Percentiles rank a stretch among this genome's conserved stretches.
phyloP scores from a whole-genome alignment of 1,140 invertebrate species.

The Papilio xuthus region DNA sequence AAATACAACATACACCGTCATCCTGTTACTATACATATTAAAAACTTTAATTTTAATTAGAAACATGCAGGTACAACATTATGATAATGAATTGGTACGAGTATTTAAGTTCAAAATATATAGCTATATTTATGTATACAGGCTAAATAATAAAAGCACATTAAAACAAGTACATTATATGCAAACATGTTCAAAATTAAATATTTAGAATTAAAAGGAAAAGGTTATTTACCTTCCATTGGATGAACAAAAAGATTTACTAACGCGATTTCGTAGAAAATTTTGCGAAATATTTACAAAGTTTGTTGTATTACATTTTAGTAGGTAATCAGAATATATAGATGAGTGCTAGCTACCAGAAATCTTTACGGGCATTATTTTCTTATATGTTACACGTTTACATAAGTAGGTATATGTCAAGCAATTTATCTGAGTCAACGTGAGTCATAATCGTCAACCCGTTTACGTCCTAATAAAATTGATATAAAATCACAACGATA shows the following conservation, averaged over 20 bases:
- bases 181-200: neutral
- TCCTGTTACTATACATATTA: neutral
- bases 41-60: neutral
- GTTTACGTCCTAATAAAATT: constrained; percentile 5
- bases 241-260: too few relatives aligned
- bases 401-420: neutral
- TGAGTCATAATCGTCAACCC: neutral
- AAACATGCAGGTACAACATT: neutral
- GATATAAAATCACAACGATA: constrained; percentile 7
- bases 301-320: neutral
- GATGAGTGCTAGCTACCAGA: neutral
- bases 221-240: neutral
- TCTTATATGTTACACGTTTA: neutral
- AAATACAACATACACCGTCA: neutral
- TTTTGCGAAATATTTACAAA: neutral
- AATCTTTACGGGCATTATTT: neutral
- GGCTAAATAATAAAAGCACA: neutral
- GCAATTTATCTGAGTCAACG: neutral
- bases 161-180: neutral
- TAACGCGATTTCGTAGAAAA: neutral
- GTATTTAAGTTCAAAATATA: neutral
- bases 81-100: neutral
- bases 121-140: too few relatives aligned
- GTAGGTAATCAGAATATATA: neutral
- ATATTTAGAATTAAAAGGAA: neutral